Evolutionary conservation across 2,888 invertebrate species (phyloP), one percentile per base, ranked within the genome.

Genomic region (Euproctis similis): DNA sequence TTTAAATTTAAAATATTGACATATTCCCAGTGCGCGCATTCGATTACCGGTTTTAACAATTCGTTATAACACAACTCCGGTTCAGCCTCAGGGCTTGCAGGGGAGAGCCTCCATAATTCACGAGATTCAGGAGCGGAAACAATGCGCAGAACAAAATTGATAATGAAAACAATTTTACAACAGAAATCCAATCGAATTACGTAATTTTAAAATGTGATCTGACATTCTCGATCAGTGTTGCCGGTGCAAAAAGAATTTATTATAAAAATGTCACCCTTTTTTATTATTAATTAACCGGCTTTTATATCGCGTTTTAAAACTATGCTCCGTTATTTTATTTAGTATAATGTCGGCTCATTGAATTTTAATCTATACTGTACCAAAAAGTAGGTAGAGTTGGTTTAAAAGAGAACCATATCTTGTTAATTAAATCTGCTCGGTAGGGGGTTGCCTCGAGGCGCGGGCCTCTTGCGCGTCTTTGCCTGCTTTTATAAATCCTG

Each of bases 1-100:
- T 80, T 78, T 76, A 78, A 74, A 78, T 78, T 71, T 77, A 74
- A 77, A 82, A 81, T 80, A 81, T 77, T 78, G 77, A 71, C 73
- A 72, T 69, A 67, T 71, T 74, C 61, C 75, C 81, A 77, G 68
- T 65, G 66, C 68, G 59, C 68, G 68, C 65, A 78, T 80, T 80
- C 81, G 82, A 82, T 82, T 81, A 80, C 80, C 75, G 75, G 77
- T 77, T 67, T 80, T 76, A n/a, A n/a, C 77, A 78, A 80, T 81
- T 75, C 72, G 72, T 69, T 81, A 78, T 74, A 75, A 81, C 73
- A 68, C 59, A 61, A 61, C 59, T 60, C 60, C 65, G 59, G 64
- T 56, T 57, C 53, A 54, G 72, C 81, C 71, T 57, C 54, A 63
- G 74, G 84, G 77, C 73, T 58, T 61, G 63, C 60, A 61, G 61